Percentiles rank a stretch among this genome's conserved stretches.
Evolutionary conservation across 2,113 vertebrate genomes (phyloP).

Genomic region (Seriola aureovittata): DNA sequence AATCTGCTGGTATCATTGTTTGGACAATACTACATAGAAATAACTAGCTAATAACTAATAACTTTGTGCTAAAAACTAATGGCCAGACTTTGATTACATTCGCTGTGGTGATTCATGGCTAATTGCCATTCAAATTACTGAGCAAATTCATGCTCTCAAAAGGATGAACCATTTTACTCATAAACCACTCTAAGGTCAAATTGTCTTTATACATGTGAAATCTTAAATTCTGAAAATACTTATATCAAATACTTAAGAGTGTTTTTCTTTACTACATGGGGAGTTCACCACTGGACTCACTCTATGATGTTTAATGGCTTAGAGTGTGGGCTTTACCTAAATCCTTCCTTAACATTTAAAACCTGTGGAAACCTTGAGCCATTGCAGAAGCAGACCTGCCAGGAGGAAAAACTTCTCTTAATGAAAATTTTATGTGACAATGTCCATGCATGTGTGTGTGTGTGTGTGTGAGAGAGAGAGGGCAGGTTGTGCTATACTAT

Average conservation of each 20-base stretch:
- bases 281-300: conserved; percentile 15
- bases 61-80: not conserved
- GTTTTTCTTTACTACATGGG: conserved; percentile 5
- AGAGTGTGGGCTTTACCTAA: conserved; percentile 31
- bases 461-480: not conserved
- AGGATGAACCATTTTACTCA: not conserved
- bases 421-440: conserved; percentile 23
- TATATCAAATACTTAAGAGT: not conserved
- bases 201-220: not conserved
- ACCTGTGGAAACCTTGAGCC: conserved; percentile 36
- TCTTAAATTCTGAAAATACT: not conserved
- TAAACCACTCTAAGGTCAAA: not conserved
- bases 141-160: not conserved
- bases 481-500: not conserved
- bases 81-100: not conserved
- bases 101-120: not conserved
- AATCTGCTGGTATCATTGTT: not conserved
- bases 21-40: not conserved
- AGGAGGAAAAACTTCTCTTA: conserved; percentile 18
- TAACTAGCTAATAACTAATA: too few species aligned
- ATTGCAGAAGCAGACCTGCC: conserved; percentile 31
- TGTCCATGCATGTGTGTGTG: not conserved
- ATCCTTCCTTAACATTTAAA: conserved; percentile 48
- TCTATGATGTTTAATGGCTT: conserved; percentile 29
- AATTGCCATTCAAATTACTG: too few species aligned